Evolutionary conservation across 2,888 invertebrate genomes (phyloP).

Genomic region (Cheilosia pagana): DNA sequence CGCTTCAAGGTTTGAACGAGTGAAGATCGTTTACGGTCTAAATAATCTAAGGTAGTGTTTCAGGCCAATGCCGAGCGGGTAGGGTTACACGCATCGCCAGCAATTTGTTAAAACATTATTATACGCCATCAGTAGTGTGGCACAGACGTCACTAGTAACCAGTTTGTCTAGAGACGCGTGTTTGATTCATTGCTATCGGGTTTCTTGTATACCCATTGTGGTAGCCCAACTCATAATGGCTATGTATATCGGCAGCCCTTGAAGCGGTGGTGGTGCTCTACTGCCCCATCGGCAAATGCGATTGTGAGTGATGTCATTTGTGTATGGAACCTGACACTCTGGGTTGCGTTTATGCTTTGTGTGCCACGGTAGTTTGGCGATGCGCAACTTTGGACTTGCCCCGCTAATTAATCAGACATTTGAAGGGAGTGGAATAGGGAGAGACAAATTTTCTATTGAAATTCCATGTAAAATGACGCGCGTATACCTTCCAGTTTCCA

Average conservation of each 20-base stretch:
- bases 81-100: conserved; percentile 35
- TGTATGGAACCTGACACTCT: conserved; percentile 49
- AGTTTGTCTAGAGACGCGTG: conserved; percentile 49
- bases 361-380: conserved; percentile 1
- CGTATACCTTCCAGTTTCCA: background rate
- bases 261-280: conserved; percentile 22
- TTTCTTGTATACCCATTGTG: conserved; percentile 37
- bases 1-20: conserved; percentile 32
- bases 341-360: conserved; percentile 37
- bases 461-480: conserved; percentile 18
- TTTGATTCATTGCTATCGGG: conserved; percentile 55
- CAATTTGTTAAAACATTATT: conserved; percentile 20
- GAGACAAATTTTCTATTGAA: conserved; percentile 23
- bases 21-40: conserved; percentile 64
- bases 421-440: conserved; percentile 34
- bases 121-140: conserved; percentile 6
- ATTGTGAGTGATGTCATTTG: conserved; percentile 66
- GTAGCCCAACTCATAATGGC: background rate
- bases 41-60: conserved; percentile 45
- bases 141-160: conserved; percentile 38
- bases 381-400: background rate
- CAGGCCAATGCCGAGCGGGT: conserved; percentile 62
- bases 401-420: conserved; percentile 51
- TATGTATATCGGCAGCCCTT: conserved; percentile 33
- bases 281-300: conserved; percentile 28